Evolutionary conservation across 2,113 vertebrate genomes (phyloP), one percentile per base, ranked within the genome.

Genomic region (Chitala chitala): DNA sequence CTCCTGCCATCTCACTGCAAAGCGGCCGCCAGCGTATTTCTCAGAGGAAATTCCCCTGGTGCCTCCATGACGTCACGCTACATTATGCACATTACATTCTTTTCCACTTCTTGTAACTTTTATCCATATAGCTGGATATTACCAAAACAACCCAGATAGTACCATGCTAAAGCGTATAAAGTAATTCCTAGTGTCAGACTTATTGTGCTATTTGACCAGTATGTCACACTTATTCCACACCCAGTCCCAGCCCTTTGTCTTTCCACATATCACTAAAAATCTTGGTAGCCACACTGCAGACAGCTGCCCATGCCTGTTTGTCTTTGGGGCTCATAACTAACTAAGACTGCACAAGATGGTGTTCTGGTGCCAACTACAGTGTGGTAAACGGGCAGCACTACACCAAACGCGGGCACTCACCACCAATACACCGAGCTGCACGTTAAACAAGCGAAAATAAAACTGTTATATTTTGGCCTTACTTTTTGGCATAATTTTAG

Each of bases 381-480:
- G 82, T 84, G 85, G 80, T n/a, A 20, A 46, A 42, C 42, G 26
- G 22, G 15, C 64, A 48, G 86, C 85, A 86, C 81, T 86, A 81
- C 79, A 75, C 83, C 84, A 89, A 89, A 85, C 86, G 88, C 86
- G 83, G 80, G 80, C 83, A 82, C 80, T 87, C 85, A 83, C 77
- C 46, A 46, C 79, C 82, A 77, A 68, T 77, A n/a, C n/a, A n/a
- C n/a, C n/a, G n/a, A n/a, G n/a, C n/a, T n/a, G n/a, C n/a, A n/a
- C n/a, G n/a, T n/a, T n/a, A n/a, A n/a, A n/a, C n/a, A n/a, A n/a
- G 75, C 70, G 80, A 82, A 85, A 80, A 84, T 83, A 86, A 80
- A 77, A 76, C 83, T 82, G 81, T 15, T 51, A 51, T 10, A 8
- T 51, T 20, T 51, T 51, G 48, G 12, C 2, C 48, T 51, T 51